Conservation (phyloP, 2,797 vertebrate genomes). For the Cirrhinus mrigala region DNA sequence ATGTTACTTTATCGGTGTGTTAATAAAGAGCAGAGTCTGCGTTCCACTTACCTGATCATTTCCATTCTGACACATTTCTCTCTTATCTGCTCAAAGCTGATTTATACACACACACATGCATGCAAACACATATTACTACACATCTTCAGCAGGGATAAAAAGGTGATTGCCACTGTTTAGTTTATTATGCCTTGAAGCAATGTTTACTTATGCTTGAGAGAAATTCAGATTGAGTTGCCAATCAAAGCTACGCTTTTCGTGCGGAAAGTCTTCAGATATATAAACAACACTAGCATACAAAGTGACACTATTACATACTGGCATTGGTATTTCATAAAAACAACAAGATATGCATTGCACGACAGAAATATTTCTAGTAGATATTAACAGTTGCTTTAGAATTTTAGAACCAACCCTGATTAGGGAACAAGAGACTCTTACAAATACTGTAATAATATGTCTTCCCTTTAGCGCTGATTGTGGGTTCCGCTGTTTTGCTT, state of each 20-base stretch:
- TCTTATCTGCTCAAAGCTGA: constrained; percentile 3
- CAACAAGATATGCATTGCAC: background rate
- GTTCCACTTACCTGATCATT: constrained; percentile 17
- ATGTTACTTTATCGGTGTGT: background rate
- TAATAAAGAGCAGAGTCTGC: constrained; percentile 15
- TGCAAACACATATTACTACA: background rate
- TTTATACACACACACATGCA: background rate
- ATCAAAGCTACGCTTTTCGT: background rate
- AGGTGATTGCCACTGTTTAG: background rate
- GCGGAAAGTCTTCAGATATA: background rate
- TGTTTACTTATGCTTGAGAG: background rate
- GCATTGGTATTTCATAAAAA: background rate
- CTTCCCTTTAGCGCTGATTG: background rate
- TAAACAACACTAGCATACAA: background rate
- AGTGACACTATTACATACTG: background rate
- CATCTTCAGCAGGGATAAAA: background rate
- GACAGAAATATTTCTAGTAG: background rate
- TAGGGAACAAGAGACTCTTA: background rate
- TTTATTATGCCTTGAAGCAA: background rate
- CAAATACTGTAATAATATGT: background rate
- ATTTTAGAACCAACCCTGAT: background rate
- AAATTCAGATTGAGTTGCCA: constrained; percentile 21
- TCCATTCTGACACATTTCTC: constrained; percentile 5
- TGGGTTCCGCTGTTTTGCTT: background rate
- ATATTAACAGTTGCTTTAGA: background rate